Evolutionary conservation across 2,888 invertebrate genomes (phyloP).

Genomic region (Nematopogon swammerdamellus): DNA sequence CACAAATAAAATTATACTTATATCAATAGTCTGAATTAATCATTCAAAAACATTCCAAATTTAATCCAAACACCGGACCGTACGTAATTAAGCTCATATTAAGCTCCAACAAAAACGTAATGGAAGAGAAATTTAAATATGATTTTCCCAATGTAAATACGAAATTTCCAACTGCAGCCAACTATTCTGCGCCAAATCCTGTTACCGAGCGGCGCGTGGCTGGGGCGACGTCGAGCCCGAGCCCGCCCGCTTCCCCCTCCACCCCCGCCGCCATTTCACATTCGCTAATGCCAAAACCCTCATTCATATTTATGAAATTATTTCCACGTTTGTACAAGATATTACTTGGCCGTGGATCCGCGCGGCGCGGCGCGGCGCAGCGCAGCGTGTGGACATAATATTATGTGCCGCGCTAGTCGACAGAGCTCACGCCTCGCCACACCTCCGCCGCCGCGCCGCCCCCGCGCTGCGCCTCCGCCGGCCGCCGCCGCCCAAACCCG

Average conservation of each 20-base stretch:
- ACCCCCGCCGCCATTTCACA: neutral
- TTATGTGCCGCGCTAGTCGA: neutral
- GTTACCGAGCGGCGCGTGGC: neutral
- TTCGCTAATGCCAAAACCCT: neutral
- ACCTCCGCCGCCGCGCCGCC: no score
- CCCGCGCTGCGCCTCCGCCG: no score
- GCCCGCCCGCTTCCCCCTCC: no score
- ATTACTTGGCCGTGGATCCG: neutral
- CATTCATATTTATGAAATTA: neutral
- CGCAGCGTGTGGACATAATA: neutral
- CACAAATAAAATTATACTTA: no score
- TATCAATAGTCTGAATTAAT: no score
- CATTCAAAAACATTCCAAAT: no score
- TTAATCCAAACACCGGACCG: no score
- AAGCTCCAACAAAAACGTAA: neutral
- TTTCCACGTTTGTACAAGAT: neutral
- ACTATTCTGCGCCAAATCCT: neutral
- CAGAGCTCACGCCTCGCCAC: no score
- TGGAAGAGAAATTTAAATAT: neutral
- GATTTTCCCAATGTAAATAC: neutral
- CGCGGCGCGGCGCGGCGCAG: neutral
- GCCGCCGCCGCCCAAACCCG: no score
- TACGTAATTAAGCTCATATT: neutral
- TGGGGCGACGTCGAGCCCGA: no score
- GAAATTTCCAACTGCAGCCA: neutral